These are phyloP conservation scores for Mamestra brassicae DNA, from an alignment of 2,888 invertebrate species.

Conservation along the genomic window DNA sequence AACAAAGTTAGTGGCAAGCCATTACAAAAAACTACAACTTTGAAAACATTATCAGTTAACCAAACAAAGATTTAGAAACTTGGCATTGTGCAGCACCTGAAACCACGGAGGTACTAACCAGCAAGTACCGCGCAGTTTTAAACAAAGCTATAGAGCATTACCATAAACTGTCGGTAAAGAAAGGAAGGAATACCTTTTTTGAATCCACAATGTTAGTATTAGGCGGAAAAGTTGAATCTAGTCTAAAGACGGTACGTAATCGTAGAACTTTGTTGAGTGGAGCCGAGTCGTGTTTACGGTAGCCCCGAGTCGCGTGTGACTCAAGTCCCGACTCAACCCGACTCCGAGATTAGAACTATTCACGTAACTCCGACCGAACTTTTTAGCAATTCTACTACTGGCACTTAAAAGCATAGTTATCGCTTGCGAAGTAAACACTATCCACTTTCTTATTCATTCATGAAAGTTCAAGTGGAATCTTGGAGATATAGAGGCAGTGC, in stretches of 20 bases:
- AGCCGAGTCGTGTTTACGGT: slow-evolving; percentile 77
- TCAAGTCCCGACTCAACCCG: slow-evolving; percentile 70
- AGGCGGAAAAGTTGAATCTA: slow-evolving; percentile 85
- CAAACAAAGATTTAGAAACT: slow-evolving; percentile 86
- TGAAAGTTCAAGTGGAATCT: slow-evolving; percentile 69
- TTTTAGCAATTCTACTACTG: slow-evolving; percentile 82
- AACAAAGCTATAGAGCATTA: slow-evolving; percentile 87
- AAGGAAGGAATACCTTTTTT: slow-evolving; percentile 86
- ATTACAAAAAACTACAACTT: slow-evolving; percentile 61
- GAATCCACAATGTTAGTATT: slow-evolving; percentile 86
- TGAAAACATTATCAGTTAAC: slow-evolving; percentile 75
- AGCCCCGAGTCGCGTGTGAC: slow-evolving; percentile 74
- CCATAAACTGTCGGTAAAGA: slow-evolving; percentile 85
- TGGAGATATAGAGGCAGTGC: slow-evolving; percentile 58
- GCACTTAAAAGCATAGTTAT: slow-evolving; percentile 78
- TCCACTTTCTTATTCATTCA: slow-evolving; percentile 74
- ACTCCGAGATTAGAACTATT: slow-evolving; percentile 85
- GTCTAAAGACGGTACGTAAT: slow-evolving; percentile 80
- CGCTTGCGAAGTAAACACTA: slow-evolving; percentile 70
- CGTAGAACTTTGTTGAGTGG: slow-evolving; percentile 67
- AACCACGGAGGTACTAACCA: slow-evolving; percentile 83
- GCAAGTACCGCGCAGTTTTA: slow-evolving; percentile 88
- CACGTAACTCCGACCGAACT: slow-evolving; percentile 83
- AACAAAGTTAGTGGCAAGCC: slow-evolving; percentile 37
- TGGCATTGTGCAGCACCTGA: slow-evolving; percentile 83